phyloP scores from a whole-genome alignment of 1,140 invertebrate species.

The Polypedilum pembai region DNA sequence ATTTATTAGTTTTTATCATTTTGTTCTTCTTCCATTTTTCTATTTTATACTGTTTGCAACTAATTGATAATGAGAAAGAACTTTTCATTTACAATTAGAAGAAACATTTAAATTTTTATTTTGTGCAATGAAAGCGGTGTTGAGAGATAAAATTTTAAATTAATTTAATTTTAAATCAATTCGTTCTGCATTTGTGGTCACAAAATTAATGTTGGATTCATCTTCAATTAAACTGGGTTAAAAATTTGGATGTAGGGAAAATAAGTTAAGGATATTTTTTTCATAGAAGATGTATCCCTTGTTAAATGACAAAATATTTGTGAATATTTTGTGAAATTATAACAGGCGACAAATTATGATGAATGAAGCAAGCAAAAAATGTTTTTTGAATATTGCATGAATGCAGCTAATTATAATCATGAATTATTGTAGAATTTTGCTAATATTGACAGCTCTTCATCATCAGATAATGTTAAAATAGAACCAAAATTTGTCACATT shows the following conservation, averaged over 20 bases:
- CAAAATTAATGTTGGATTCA: conserved; percentile 26
- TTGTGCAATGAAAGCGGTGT: background rate
- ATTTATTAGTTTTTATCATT: background rate
- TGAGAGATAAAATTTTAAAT: background rate
- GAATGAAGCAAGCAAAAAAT: background rate
- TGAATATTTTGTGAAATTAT: background rate
- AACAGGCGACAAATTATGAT: conserved; percentile 24
- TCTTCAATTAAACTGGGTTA: background rate
- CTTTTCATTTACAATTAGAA: too few relatives aligned
- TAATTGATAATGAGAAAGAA: background rate
- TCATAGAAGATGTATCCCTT: background rate
- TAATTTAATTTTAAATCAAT: background rate
- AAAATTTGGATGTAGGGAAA: background rate
- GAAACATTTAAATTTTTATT: background rate
- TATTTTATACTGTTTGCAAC: background rate
- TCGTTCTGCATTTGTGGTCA: conserved; percentile 25
- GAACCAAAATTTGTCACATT: conserved; percentile 14
- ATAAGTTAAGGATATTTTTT: background rate
- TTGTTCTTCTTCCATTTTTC: background rate
- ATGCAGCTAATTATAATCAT: background rate
- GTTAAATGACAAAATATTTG: background rate
- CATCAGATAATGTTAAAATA: background rate
- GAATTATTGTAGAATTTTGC: background rate
- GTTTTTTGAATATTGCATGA: conserved; percentile 21
- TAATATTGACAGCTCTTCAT: background rate